Percentiles rank a stretch among this genome's conserved stretches.
Evolutionary conservation across 2,797 vertebrate genomes (phyloP).

Genomic region (Pseudochirops corinnae): DNA sequence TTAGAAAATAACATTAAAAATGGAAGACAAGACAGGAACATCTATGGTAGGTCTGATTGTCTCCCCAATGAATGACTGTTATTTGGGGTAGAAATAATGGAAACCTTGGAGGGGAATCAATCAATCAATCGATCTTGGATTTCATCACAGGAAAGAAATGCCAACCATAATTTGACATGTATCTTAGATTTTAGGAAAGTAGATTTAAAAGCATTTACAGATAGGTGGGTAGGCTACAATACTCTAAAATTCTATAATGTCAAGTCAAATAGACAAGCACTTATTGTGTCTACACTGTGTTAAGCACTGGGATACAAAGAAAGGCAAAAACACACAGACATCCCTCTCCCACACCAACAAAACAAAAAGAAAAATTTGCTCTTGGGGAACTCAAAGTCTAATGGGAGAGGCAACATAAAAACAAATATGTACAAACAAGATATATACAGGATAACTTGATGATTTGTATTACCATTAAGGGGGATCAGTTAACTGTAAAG

Average conservation of each 20-base stretch:
- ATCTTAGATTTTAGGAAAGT: not conserved
- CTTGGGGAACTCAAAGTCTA: not conserved
- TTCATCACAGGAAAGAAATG: not conserved
- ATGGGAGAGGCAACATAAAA: not conserved
- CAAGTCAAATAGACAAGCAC: not conserved
- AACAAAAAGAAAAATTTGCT: not conserved
- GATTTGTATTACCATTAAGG: not conserved
- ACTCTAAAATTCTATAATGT: not conserved
- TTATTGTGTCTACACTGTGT: not conserved
- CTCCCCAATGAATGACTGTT: not conserved
- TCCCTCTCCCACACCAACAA: no score
- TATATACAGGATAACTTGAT: not conserved
- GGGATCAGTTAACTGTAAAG: not conserved
- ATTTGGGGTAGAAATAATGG: not conserved
- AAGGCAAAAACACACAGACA: not conserved
- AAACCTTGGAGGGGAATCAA: not conserved
- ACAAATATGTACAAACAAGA: not conserved
- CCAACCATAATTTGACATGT: not conserved
- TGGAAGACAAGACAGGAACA: not conserved
- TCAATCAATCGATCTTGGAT: not conserved
- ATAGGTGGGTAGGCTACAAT: not conserved
- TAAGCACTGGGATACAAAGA: not conserved
- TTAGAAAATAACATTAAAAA: not conserved
- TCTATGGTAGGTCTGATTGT: not conserved
- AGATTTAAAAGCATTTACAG: not conserved